These are phyloP conservation scores for Avahi laniger DNA, from an alignment of 2,797 vertebrate species.

Conservation along the genomic window DNA sequence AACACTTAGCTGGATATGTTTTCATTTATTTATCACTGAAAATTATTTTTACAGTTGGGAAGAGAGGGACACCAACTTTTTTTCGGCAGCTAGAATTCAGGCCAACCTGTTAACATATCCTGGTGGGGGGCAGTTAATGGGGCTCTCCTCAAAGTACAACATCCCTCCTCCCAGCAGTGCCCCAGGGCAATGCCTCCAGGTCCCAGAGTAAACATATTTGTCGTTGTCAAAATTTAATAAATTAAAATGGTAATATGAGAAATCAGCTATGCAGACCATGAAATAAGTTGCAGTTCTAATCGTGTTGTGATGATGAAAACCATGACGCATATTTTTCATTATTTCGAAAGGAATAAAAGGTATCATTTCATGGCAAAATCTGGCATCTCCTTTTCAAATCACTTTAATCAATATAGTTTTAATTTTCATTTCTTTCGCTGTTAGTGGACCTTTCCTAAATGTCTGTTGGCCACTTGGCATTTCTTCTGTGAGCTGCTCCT, in stretches of 20 bases:
- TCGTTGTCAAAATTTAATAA: neutral
- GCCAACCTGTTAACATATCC: neutral
- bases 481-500: neutral
- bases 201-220: neutral
- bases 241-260: neutral
- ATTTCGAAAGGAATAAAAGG: neutral
- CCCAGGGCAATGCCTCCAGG: neutral
- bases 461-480: neutral
- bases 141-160: neutral
- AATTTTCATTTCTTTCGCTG: neutral
- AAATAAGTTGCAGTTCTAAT: neutral
- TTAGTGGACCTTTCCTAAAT: neutral
- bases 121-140: neutral
- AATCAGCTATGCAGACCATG: neutral
- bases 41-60: neutral
- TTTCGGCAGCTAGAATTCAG: neutral
- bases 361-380: neutral
- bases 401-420: neutral
- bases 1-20: neutral
- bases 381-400: neutral
- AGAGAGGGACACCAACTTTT: neutral
- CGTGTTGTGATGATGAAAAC: neutral
- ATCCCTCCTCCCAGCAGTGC: neutral
- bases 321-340: neutral
- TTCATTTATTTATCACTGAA: neutral